A percentile compares a stretch with the other conserved stretches of the same genome.
These are phyloP conservation scores for Cantharis nigra DNA, from an alignment of 2,888 invertebrate species.

Conservation along the genomic window DNA sequence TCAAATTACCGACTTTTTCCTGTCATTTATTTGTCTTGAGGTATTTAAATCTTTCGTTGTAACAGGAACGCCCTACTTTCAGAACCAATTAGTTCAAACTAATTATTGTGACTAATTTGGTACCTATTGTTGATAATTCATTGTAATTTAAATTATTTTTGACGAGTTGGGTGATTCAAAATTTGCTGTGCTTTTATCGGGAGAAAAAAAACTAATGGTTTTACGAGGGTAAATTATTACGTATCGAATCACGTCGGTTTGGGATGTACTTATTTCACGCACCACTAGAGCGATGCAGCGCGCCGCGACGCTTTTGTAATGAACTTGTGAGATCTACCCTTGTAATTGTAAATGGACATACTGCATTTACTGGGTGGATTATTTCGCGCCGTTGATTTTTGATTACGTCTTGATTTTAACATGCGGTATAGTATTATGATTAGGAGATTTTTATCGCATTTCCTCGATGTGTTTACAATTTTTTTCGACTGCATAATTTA, in stretches of 20 bases:
- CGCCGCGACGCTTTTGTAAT: conserved; percentile 23
- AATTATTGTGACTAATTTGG: background rate
- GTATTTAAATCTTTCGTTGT: background rate
- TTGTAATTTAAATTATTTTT: background rate
- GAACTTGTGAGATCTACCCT: conserved; percentile 12
- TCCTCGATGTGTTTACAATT: background rate
- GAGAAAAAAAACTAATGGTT: background rate
- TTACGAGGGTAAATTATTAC: background rate
- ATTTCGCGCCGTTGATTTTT: conserved; percentile 34
- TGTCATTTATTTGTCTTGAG: background rate
- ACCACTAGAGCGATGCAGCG: conserved; percentile 41
- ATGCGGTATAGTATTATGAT: conserved; percentile 14
- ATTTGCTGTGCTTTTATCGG: background rate
- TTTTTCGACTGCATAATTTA: background rate
- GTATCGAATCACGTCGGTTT: conserved; percentile 30
- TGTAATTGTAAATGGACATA: conserved; percentile 13
- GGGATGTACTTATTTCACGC: conserved; percentile 48
- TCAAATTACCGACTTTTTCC: background rate
- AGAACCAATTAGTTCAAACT: background rate
- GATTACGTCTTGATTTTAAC: conserved; percentile 35
- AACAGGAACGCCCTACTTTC: background rate
- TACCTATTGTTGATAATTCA: background rate
- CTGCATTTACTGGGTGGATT: conserved; percentile 28
- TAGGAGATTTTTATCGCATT: background rate
- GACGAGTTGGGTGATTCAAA: background rate